Evolutionary conservation across 2,888 invertebrate genomes (phyloP), one percentile per base, ranked within the genome.

Genomic region (Amblyjoppa fuscipennis): DNA sequence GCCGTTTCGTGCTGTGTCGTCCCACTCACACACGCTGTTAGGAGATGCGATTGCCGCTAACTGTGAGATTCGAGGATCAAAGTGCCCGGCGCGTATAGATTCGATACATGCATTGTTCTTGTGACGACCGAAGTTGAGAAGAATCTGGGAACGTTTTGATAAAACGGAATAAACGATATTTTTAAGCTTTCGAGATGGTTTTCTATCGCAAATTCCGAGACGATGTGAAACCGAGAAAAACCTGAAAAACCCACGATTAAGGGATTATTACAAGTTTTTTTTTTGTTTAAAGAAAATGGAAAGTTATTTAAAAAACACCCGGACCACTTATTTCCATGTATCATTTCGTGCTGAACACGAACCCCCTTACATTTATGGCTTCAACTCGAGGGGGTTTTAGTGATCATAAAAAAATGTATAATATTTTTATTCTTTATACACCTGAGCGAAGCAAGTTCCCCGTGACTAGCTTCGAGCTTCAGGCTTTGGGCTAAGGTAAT

Each of bases 31-130:
- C 66, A 51, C 85, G 13, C 38, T 64, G 38, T 81, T 59, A 76
- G 83, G 81, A 81, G 83, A 81, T 70, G 73, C 56, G 84, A 56
- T 71, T 41, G 66, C 61, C 78, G 56, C 64, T 82, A 59, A 68
- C 79, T 79, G 61, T 79, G 74, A 34, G 75, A 75, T 71, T 53
- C 16, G 16, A 20, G 45, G 61, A 68, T 34, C 51, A 49, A 59
- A 41, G 20, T 51, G 38, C 69, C 59, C 9, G 11, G 31, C n/a
- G 28, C 41, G 20, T 20, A 53, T 45, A 61, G 49, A 16, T 25
- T 71, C n/a, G 34, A 66, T 71, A 16, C 69, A 34, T 28, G 51
- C 34, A 4, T 45, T 51, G 1, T 56, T 49, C 13, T 45, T 7
- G 38, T 16, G 34, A 78, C n/a, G 70, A 38, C 25, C 25, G 7